phyloP scores from a whole-genome alignment of 2,113 vertebrate species.

The Halcyon senegalensis region DNA sequence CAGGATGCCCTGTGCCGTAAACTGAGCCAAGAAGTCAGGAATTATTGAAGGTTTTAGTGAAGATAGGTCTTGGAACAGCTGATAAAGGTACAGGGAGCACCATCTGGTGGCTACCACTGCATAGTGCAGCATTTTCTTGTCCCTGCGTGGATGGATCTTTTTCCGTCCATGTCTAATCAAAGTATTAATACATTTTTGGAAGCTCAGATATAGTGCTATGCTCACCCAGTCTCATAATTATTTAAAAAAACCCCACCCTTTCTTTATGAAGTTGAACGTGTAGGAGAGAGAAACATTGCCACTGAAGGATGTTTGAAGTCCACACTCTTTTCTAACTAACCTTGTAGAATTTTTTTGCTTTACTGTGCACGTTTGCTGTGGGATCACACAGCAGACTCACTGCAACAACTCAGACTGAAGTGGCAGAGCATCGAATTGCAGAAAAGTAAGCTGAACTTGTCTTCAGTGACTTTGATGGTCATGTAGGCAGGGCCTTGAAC shows the following conservation, averaged over 20 bases:
- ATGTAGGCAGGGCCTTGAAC: neutral
- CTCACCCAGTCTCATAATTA: neutral
- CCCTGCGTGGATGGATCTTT: neutral
- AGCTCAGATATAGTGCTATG: neutral
- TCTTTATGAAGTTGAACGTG: neutral
- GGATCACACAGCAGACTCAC: neutral
- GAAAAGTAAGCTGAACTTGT: neutral
- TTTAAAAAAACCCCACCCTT: neutral
- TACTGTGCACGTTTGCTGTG: neutral
- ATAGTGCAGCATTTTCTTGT: neutral
- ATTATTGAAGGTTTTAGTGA: neutral
- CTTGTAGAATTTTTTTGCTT: neutral
- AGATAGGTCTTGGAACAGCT: neutral
- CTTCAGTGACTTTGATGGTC: neutral
- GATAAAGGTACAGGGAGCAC: neutral
- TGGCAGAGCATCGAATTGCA: neutral
- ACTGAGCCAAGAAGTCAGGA: neutral
- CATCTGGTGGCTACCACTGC: constrained; percentile 36
- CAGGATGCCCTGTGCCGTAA: neutral
- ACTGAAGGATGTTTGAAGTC: neutral
- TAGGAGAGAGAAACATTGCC: neutral
- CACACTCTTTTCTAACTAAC: neutral
- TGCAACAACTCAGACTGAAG: neutral
- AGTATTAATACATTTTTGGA: neutral
- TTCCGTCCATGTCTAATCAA: neutral